Evolutionary conservation across 1,140 invertebrate genomes (phyloP).

Genomic region (Drosophila sp.): DNA sequence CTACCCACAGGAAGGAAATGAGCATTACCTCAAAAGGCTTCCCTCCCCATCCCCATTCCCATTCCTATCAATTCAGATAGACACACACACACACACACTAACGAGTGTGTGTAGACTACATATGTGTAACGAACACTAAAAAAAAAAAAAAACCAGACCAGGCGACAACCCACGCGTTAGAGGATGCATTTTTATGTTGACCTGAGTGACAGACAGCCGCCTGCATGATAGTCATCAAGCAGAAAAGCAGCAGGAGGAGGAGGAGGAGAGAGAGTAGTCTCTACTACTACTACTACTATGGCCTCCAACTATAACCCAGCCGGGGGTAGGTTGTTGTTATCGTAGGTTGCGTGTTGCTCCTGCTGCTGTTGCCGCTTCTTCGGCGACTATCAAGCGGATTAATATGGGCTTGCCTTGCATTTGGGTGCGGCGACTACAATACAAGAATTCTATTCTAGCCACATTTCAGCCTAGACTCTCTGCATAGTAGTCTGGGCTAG

Average conservation of each 20-base stretch:
- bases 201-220: constrained; percentile 7
- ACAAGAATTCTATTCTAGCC: constrained; percentile 36
- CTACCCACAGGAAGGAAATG: constrained; percentile 36
- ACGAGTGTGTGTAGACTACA: background rate
- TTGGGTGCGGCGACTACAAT: constrained; percentile 50
- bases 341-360: constrained; percentile 45
- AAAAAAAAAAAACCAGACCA: constrained; percentile 6
- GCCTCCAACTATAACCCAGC: constrained; percentile 33
- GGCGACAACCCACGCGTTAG: constrained; percentile 19
- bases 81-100: background rate
- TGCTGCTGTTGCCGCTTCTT: constrained; percentile 9
- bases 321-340: constrained; percentile 51
- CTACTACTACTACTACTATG: constrained; percentile 42
- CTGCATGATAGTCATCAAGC: constrained; percentile 35
- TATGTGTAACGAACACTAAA: constrained; percentile 1
- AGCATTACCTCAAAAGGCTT: constrained; percentile 45
- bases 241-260: constrained; percentile 9
- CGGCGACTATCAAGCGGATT: constrained; percentile 33
- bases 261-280: constrained; percentile 2
- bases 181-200: constrained; percentile 22
- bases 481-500: constrained; percentile 21
- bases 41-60: constrained; percentile 37
- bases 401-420: constrained; percentile 54
- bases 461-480: constrained; percentile 33
- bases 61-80: constrained; percentile 33